Percentiles rank a stretch among this genome's conserved stretches.
Conservation (phyloP, 2,113 vertebrate species). For the Opisthocomus hoazin region DNA sequence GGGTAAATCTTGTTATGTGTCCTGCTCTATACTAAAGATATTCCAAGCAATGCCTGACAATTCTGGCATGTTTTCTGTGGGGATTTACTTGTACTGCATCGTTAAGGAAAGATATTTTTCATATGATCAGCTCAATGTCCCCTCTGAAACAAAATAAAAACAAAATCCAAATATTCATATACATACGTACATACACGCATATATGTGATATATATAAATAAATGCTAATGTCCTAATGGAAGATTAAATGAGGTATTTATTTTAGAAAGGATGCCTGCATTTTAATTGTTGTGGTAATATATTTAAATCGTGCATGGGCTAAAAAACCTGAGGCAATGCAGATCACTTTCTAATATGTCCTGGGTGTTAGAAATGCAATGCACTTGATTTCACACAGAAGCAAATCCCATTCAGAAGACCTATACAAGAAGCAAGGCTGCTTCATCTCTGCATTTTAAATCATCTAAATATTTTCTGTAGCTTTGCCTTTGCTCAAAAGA, state of each 20-base stretch:
- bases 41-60: slow-evolving; percentile 61
- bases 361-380: slow-evolving; percentile 18
- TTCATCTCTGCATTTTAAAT: slow-evolving; percentile 26
- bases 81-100: slow-evolving; percentile 24
- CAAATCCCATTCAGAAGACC: slow-evolving; percentile 52
- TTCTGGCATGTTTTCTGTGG: slow-evolving; percentile 36
- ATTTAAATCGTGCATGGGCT: slow-evolving; percentile 13
- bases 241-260: neutral
- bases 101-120: slow-evolving; percentile 37
- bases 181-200: neutral
- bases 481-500: neutral
- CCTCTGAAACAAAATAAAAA: neutral
- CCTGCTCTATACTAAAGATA: slow-evolving; percentile 67
- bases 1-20: slow-evolving; percentile 60
- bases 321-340: slow-evolving; percentile 43
- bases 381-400: slow-evolving; percentile 55
- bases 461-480: slow-evolving; percentile 4
- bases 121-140: neutral
- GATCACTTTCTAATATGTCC: slow-evolving; percentile 45
- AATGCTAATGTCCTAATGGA: neutral
- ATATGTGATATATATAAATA: neutral
- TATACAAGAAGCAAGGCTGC: neutral
- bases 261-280: neutral
- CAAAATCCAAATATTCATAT: neutral
- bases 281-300: slow-evolving; percentile 43